Evolutionary conservation across 1,140 invertebrate species (phyloP).

Genomic region (Psilanteris sp.): DNA sequence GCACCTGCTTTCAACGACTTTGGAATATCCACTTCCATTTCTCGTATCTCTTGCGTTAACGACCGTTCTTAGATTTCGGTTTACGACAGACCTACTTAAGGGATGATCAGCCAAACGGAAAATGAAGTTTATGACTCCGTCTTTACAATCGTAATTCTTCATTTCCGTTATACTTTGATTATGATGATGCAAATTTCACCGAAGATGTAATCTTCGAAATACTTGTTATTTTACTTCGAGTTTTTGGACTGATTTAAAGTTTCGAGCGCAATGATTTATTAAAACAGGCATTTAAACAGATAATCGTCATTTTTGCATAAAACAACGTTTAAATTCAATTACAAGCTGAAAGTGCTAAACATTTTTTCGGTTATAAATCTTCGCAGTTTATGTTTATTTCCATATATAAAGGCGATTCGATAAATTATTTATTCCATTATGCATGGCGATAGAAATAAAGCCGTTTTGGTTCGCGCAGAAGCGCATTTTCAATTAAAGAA

Average conservation of each 20-base stretch:
- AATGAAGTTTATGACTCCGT: slow-evolving; percentile 59
- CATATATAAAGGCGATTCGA: no score
- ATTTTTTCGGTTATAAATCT: no score
- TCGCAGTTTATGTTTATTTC: no score
- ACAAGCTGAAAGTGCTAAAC: no score
- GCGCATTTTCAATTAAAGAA: no score
- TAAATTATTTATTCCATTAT: no score
- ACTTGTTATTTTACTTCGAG: slow-evolving; percentile 35
- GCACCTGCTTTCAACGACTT: slow-evolving; percentile 63
- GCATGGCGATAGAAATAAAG: no score
- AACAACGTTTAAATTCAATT: no score
- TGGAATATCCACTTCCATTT: slow-evolving; percentile 36
- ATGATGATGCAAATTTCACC: slow-evolving; percentile 26
- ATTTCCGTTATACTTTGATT: slow-evolving; percentile 38
- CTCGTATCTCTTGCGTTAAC: slow-evolving; percentile 57
- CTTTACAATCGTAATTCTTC: slow-evolving; percentile 58
- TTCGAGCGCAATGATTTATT: slow-evolving; percentile 27
- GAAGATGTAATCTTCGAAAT: slow-evolving; percentile 17
- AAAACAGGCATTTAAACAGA: slow-evolving; percentile 2
- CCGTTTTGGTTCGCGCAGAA: no score
- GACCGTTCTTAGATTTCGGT: slow-evolving; percentile 58
- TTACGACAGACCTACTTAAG: slow-evolving; percentile 62
- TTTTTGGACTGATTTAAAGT: not conserved
- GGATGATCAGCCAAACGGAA: slow-evolving; percentile 58
- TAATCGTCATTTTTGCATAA: no score